These are phyloP conservation scores for Aepyceros melampus DNA, from an alignment of 2,113 vertebrate genomes.

Conservation along the genomic window DNA sequence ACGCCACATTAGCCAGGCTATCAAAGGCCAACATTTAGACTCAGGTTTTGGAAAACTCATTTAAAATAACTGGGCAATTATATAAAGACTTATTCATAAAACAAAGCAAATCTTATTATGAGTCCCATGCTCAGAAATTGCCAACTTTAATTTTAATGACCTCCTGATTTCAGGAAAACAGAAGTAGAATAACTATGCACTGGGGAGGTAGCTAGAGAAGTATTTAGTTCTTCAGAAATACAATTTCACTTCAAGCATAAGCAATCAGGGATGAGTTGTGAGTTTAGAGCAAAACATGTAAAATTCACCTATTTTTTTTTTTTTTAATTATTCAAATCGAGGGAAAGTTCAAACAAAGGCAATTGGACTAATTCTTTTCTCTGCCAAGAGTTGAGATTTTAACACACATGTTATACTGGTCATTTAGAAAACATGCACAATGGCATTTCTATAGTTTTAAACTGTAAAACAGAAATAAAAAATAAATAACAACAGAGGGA, in stretches of 20 bases:
- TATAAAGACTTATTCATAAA: constrained; percentile 54
- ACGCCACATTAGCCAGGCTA: constrained; percentile 11
- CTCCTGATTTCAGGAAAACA: constrained; percentile 55
- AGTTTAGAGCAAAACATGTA: constrained; percentile 26
- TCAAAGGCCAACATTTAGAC: constrained; percentile 46
- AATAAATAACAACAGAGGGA: constrained; percentile 68
- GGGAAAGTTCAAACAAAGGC: background rate
- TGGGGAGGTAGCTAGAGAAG: constrained; percentile 27
- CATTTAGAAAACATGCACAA: constrained; percentile 26
- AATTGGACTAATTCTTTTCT: background rate
- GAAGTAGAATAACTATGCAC: constrained; percentile 44
- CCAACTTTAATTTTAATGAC: constrained; percentile 70
- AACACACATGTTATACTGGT: background rate
- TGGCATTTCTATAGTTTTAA: constrained; percentile 46
- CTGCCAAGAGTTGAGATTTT: constrained; percentile 24
- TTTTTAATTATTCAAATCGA: constrained; percentile 4
- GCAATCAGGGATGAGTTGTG: constrained; percentile 47
- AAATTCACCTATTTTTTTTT: constrained; percentile 18
- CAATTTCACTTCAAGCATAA: constrained; percentile 54
- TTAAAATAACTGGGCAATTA: constrained; percentile 71
- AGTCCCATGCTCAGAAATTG: constrained; percentile 63
- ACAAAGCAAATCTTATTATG: constrained; percentile 66
- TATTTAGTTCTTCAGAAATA: constrained; percentile 18
- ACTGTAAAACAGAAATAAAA: constrained; percentile 50
- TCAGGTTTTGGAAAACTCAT: constrained; percentile 63